phyloP scores from a whole-genome alignment of 2,113 vertebrate genomes.

The Reinhardtius hippoglossoides region DNA sequence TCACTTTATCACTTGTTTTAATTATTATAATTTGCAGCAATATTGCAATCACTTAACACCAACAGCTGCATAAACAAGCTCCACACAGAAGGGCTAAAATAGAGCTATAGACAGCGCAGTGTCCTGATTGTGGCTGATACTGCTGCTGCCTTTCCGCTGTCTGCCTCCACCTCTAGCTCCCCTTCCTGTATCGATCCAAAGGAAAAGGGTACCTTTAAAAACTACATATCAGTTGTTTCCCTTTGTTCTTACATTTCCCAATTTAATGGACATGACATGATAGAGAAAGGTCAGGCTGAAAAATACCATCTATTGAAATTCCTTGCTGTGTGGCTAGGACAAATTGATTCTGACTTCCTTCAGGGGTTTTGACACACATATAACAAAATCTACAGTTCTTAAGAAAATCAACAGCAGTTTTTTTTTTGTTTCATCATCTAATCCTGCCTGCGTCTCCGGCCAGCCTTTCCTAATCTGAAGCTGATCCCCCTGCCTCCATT shows the following conservation, averaged over 20 bases:
- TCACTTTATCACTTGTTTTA: slow-evolving; percentile 18
- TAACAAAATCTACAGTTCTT: not conserved
- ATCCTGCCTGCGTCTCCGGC: slow-evolving; percentile 7
- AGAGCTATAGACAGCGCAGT: not conserved
- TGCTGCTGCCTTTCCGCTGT: slow-evolving; percentile 18
- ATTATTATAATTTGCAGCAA: slow-evolving; percentile 31
- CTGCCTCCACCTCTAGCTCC: slow-evolving; percentile 39
- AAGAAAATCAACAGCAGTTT: slow-evolving; percentile 26
- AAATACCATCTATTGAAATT: slow-evolving; percentile 27
- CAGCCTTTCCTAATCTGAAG: slow-evolving; percentile 9
- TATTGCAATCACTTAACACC: slow-evolving; percentile 23
- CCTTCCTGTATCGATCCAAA: slow-evolving; percentile 52
- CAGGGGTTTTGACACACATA: slow-evolving; percentile 2
- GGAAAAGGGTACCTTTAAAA: slow-evolving; percentile 38
- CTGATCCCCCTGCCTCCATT: slow-evolving; percentile 1
- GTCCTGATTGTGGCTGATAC: slow-evolving; percentile 6
- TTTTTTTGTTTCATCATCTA: slow-evolving; percentile 37
- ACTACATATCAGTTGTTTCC: slow-evolving; percentile 42
- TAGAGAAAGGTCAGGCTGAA: slow-evolving; percentile 44
- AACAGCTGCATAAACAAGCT: slow-evolving; percentile 6
- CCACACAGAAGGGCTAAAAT: not conserved
- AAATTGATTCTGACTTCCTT: slow-evolving; percentile 28
- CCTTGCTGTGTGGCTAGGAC: not conserved
- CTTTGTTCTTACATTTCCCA: slow-evolving; percentile 39
- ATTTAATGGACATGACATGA: slow-evolving; percentile 30